Evolutionary conservation across 2,797 vertebrate genomes (phyloP).

Genomic region (Setipinna tenuifilis): DNA sequence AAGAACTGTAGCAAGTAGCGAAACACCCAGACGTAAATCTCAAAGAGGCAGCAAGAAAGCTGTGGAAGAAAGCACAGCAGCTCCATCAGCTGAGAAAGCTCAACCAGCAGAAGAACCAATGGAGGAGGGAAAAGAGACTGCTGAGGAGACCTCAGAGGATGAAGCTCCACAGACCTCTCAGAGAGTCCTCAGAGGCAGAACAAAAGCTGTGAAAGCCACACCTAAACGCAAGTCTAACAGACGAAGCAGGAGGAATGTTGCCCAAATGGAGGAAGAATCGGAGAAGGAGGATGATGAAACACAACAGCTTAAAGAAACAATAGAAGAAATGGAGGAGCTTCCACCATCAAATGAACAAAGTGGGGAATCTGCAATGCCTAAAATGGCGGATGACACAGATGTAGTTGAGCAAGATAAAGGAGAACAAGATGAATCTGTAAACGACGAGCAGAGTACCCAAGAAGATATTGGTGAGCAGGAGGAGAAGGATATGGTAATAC

Average conservation of each 20-base stretch:
- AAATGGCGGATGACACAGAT: neutral
- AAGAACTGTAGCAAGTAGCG: neutral
- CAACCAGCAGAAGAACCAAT: slow-evolving; percentile 51
- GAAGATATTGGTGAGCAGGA: neutral
- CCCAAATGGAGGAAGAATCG: slow-evolving; percentile 20
- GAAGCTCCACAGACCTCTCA: slow-evolving; percentile 62
- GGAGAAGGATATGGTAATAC: neutral
- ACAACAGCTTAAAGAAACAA: neutral
- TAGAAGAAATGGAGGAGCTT: neutral
- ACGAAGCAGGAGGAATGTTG: slow-evolving; percentile 34
- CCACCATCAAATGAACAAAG: neutral
- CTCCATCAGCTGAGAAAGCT: neutral
- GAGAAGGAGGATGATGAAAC: neutral
- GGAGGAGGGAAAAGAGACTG: slow-evolving; percentile 55
- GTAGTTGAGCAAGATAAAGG: neutral
- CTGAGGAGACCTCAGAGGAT: slow-evolving; percentile 50
- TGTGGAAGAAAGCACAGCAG: neutral
- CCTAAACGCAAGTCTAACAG: slow-evolving; percentile 74
- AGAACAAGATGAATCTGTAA: neutral
- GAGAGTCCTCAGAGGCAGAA: slow-evolving; percentile 76
- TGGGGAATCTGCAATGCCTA: neutral
- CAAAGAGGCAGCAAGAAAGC: neutral
- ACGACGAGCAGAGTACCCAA: neutral
- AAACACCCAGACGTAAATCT: slow-evolving; percentile 5
- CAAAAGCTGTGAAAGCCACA: slow-evolving; percentile 73